phyloP scores from a whole-genome alignment of 2,113 vertebrate genomes.

The Chlorodrepanis virens region DNA sequence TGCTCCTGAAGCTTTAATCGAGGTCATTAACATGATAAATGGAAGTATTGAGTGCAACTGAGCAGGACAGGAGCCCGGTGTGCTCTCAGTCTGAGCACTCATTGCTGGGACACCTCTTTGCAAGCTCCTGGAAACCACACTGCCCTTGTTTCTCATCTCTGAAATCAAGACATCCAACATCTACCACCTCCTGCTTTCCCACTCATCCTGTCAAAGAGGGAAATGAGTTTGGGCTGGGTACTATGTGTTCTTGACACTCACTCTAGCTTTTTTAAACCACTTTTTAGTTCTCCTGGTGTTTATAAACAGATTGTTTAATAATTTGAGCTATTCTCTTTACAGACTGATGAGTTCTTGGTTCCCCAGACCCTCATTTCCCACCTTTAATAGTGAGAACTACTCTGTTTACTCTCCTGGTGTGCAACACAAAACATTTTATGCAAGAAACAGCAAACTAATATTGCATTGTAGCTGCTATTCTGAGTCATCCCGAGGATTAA shows the following conservation, averaged over 20 bases:
- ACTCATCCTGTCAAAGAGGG: background rate
- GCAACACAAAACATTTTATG: background rate
- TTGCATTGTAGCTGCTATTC: background rate
- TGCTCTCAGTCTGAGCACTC: background rate
- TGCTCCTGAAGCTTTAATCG: background rate
- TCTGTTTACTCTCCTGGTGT: background rate
- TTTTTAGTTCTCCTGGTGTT: conserved; percentile 6
- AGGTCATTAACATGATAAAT: background rate
- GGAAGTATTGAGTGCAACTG: background rate
- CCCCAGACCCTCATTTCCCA: conserved; percentile 17
- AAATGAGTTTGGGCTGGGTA: conserved; percentile 28
- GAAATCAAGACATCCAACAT: background rate
- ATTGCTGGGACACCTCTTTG: background rate
- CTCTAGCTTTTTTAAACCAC: background rate
- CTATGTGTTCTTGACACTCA: background rate
- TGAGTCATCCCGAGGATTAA: conserved; percentile 6
- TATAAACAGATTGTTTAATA: conserved; percentile 40
- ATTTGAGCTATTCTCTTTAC: background rate
- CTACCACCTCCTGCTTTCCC: background rate
- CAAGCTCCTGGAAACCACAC: background rate
- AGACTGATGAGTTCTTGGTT: background rate
- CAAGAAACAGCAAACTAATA: background rate
- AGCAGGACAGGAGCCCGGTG: background rate
- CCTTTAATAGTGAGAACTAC: background rate
- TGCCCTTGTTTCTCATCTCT: background rate